phyloP scores from a whole-genome alignment of 2,888 invertebrate species.

The Desoria tigrina region DNA sequence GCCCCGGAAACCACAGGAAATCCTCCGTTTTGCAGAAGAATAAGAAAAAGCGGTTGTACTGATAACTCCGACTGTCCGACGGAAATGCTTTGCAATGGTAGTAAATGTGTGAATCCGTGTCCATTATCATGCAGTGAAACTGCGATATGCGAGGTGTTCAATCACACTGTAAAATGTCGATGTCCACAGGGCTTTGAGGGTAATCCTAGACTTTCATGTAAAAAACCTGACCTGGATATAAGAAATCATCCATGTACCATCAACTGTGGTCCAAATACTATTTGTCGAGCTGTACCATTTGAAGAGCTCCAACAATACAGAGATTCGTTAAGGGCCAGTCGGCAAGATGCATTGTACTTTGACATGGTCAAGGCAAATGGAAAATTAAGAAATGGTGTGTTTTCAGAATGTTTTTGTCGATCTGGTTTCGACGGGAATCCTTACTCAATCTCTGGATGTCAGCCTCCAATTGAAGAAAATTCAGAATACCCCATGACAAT shows the following conservation, averaged over 20 bases:
- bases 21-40: constrained; percentile 28
- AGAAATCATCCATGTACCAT: constrained; percentile 31
- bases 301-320: constrained; percentile 23
- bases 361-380: constrained; percentile 29
- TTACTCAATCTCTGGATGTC: constrained; percentile 34
- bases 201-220: constrained; percentile 31
- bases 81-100: constrained; percentile 23
- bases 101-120: constrained; percentile 42
- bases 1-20: constrained; percentile 42
- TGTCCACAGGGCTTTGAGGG: constrained; percentile 42
- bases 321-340: constrained; percentile 19
- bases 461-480: background rate
- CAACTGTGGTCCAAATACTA: constrained; percentile 31
- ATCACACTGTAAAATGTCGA: constrained; percentile 44
- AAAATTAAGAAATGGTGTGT: constrained; percentile 10
- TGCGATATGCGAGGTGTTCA: constrained; percentile 30
- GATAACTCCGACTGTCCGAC: constrained; percentile 30
- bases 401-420: constrained; percentile 34
- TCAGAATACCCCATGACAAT: constrained; percentile 13
- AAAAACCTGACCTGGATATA: constrained; percentile 13
- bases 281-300: constrained; percentile 30
- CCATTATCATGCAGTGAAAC: constrained; percentile 36
- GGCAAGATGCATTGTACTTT: constrained; percentile 25
- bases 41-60: background rate
- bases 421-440: constrained; percentile 30